Percentiles rank a stretch among this genome's conserved stretches.
phyloP scores from a whole-genome alignment of 2,113 vertebrate species.

The Anthoscopus minutus region DNA sequence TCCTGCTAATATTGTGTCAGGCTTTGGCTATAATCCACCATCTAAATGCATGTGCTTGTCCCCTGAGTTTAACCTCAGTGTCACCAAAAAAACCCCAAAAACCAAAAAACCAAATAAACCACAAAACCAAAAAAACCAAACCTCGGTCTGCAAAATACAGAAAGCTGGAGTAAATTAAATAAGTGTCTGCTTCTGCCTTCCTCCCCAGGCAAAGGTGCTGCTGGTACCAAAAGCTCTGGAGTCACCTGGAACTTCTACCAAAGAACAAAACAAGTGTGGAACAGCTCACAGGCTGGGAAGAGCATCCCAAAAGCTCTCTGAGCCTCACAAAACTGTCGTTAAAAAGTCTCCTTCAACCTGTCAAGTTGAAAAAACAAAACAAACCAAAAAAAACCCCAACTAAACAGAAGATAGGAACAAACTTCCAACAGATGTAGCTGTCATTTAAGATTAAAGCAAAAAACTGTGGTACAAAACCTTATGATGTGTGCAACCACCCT shows the following conservation, averaged over 20 bases:
- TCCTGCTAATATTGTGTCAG: background rate
- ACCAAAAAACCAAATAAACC: background rate
- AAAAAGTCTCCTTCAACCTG: constrained; percentile 7
- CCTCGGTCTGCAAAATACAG: background rate
- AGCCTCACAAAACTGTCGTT: background rate
- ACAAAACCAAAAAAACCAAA: background rate
- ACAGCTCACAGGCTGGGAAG: background rate
- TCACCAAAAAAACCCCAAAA: background rate
- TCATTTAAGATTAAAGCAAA: constrained; percentile 48
- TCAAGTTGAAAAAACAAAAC: background rate
- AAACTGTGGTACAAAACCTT: background rate
- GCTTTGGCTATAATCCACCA: background rate
- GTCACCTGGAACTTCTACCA: background rate
- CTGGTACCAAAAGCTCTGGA: background rate
- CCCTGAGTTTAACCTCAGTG: background rate
- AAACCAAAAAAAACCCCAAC: background rate
- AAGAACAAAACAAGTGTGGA: background rate
- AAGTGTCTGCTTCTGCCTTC: background rate
- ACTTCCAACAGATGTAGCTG: constrained; percentile 52
- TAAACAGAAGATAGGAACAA: constrained; percentile 6
- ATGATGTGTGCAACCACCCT: background rate
- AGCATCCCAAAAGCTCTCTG: background rate
- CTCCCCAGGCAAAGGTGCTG: background rate
- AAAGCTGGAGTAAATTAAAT: background rate
- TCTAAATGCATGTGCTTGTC: rapidly evolving